phyloP scores from a whole-genome alignment of 2,113 vertebrate genomes.

The Aspidoscelis tigris region DNA sequence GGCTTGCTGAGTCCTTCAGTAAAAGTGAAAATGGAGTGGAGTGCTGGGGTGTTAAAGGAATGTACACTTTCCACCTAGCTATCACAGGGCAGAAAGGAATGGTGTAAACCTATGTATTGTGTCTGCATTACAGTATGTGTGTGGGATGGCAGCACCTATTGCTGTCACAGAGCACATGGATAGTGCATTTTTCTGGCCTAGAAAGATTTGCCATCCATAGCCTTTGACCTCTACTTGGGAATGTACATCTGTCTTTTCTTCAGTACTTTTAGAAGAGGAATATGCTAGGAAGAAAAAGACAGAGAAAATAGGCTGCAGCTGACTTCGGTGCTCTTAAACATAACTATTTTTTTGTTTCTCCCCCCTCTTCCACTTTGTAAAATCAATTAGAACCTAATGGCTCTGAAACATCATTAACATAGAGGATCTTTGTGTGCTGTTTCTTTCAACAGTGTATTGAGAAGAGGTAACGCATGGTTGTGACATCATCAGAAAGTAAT shows the following conservation, averaged over 20 bases:
- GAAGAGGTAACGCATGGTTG: conserved; percentile 20
- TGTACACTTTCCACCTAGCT: no score
- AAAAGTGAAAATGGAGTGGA: no score
- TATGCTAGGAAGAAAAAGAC: neutral
- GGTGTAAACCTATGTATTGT: no score
- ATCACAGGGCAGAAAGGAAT: no score
- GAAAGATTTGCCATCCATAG: no score
- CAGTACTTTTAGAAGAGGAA: neutral
- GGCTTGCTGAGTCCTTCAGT: no score
- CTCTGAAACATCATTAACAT: conserved; percentile 32
- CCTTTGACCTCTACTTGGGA: neutral
- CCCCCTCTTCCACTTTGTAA: neutral
- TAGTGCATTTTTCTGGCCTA: no score
- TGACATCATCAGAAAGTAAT: conserved; percentile 33
- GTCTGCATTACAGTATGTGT: no score
- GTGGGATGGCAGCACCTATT: no score
- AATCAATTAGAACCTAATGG: conserved; percentile 36
- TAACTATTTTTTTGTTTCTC: conserved; percentile 9
- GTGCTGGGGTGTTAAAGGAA: no score
- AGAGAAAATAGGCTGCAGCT: neutral
- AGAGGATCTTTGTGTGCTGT: conserved; percentile 24
- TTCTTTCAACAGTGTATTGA: conserved; percentile 26
- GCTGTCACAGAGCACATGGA: no score
- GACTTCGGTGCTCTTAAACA: conserved; percentile 13
- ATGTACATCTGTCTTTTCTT: neutral